Percentiles rank a stretch among this genome's conserved stretches.
These are phyloP conservation scores for Branchipolynoe longqiensis DNA, from an alignment of 2,888 invertebrate species.

Conservation along the genomic window DNA sequence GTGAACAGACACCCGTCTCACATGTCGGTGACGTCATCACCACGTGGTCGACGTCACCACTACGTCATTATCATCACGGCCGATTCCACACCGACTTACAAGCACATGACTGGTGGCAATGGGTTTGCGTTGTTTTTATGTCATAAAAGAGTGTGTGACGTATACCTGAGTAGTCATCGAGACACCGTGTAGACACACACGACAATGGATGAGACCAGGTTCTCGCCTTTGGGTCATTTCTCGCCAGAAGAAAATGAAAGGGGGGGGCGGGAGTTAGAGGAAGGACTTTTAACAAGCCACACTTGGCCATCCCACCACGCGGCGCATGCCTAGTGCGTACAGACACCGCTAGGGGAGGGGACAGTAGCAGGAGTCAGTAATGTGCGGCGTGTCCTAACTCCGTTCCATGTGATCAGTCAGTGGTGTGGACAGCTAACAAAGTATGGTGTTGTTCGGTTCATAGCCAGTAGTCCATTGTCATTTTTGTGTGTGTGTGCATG, in stretches of 20 bases:
- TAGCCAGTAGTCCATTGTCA: too few species aligned
- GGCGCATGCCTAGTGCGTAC: too few species aligned
- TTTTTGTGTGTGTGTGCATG: too few species aligned
- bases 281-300: too few species aligned
- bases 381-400: background rate
- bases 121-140: too few species aligned
- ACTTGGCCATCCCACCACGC: too few species aligned
- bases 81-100: background rate
- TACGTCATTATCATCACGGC: constrained; percentile 16
- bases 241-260: background rate
- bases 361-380: background rate
- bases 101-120: background rate
- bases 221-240: background rate
- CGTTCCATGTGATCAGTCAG: constrained; percentile 5
- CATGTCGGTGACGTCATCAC: background rate
- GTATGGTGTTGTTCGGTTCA: constrained; percentile 41
- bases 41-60: background rate
- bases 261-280: too few species aligned
- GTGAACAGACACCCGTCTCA: background rate
- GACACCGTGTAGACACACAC: too few species aligned
- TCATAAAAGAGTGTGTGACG: too few species aligned
- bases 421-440: constrained; percentile 10
- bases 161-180: too few species aligned
- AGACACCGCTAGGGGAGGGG: background rate
- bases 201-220: too few species aligned